Evolutionary conservation across 2,113 vertebrate genomes (phyloP), one percentile per base, ranked within the genome.

Genomic region (Pseudonaja textilis): DNA sequence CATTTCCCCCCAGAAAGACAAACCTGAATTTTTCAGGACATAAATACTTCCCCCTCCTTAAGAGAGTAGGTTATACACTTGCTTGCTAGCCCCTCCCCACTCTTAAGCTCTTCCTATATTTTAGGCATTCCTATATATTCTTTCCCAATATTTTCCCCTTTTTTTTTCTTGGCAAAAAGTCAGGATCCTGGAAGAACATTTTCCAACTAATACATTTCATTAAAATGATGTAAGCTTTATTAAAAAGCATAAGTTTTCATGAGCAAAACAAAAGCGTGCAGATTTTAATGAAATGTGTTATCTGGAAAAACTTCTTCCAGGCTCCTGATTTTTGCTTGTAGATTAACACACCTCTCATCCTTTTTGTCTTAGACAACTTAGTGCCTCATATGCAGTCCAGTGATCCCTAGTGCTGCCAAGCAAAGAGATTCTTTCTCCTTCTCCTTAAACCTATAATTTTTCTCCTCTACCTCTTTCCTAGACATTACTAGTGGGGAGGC

Each of bases 1-100:
- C 14, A 0, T 3, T 29, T 14, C 0, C 2, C n/a, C 5, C 14
- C 5, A 7, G n/a, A 2, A 16, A 69, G 29, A 4, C 64, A 69
- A 69, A 16, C 12, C 29, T 34, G 4, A 69, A 34, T 16, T 69
- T 69, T 29, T 69, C 29, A n/a, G 12, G 29, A 34, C 69, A 74
- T 74, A 74, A 74, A 39, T 74, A 74, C 12, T 5, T 11, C 29
- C 64, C 29, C 64, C 1, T 14, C 29, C 29, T 29, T 5, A 74
- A 39, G 39, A 5, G 5, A 74, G 5, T 74, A 74, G 5, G n/a
- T 69, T 69, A 16, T 34, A 29, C 2, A 5, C 64, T 29, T n/a
- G 14, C 64, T 29, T n/a, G 14, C 14, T 34, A 74, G n/a, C 1
- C n/a, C 2, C 64, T 34, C 14, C 14, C 11, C 5, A 0, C 64